Evolutionary conservation across 2,113 vertebrate genomes (phyloP), one percentile per base, ranked within the genome.

Genomic region (Phycodurus eques): DNA sequence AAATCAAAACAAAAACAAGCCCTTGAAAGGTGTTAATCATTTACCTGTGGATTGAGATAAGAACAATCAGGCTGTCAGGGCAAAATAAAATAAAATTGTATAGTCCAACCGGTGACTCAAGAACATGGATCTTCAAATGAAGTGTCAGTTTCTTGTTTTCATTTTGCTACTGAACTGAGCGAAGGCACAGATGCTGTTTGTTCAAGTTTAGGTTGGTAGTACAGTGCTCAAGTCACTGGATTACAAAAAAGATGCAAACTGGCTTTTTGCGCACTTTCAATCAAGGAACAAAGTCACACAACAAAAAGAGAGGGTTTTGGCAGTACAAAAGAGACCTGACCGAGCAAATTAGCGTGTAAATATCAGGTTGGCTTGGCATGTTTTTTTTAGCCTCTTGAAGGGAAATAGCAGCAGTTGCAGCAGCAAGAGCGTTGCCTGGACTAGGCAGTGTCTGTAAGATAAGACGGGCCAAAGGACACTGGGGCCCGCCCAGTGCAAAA

Each of bases 401-500:
- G 63, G 10, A 68, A 51, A n/a, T 54, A 51, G 51, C 67, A 67
- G 66, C 66, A 67, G 65, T 43, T 82, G 49, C 68, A 80, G 79
- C 80, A 81, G 84, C 75, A 66, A 57, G 6, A 62, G 35, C 15
- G 15, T 43, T 61, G 76, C 75, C 77, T 60, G 73, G 73, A 81
- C 80, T 39, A 76, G 75, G 78, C 75, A 60, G 80, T n/a, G 67
- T 72, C 71, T 56, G 54, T 39, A 0, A 46, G 39, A 59, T 71
- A 62, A 7, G 1, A 75, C 88, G 63, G 77, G 67, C 59, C n/a
- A 68, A 10, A 27, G 64, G 61, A 79, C 57, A 12, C 47, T 80
- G 72, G 77, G 83, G 86, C 83, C 79, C 59, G 51, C 72, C 78
- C 66, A 73, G 84, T 73, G 80, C 84, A 90, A 86, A 80, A 66